Percentiles rank a stretch among this genome's conserved stretches.
These are phyloP conservation scores for Stramonita haemastoma DNA, from an alignment of 2,888 invertebrate genomes.

Conservation along the genomic window DNA sequence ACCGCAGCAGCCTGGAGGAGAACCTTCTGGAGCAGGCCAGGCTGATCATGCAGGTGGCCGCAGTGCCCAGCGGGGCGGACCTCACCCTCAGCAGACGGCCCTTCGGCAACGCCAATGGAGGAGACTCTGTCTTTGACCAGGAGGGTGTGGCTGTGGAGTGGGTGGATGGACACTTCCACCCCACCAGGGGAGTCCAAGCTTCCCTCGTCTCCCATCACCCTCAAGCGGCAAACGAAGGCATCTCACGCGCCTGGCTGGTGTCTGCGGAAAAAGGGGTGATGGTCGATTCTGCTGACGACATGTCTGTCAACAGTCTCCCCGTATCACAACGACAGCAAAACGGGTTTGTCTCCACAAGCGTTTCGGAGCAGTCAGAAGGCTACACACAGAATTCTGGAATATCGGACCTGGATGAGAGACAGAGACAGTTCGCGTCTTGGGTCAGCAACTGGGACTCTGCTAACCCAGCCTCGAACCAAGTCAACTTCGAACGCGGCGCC, in stretches of 20 bases:
- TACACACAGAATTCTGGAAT: not conserved
- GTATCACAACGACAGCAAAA: not conserved
- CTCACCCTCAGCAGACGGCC: not conserved
- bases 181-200: not conserved
- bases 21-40: conserved; percentile 19
- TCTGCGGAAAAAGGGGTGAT: not conserved
- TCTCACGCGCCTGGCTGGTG: conserved; percentile 32
- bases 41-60: conserved; percentile 30
- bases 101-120: not conserved
- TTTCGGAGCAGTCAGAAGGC: not conserved
- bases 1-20: conserved; percentile 32
- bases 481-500: not conserved
- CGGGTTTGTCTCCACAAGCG: not conserved
- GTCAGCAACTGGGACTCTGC: not conserved
- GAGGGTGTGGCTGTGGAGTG: conserved; percentile 21
- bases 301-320: not conserved
- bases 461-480: not conserved
- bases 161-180: conserved; percentile 35
- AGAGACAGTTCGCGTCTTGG: not conserved
- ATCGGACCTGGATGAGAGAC: not conserved
- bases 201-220: conserved; percentile 1
- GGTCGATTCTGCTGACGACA: not conserved
- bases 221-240: not conserved
- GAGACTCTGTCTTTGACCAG: conserved; percentile 1
- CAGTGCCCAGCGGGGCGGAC: conserved; percentile 13